Base-by-base conservation (phyloP, 2,113 vertebrate genomes). In the Tretioscincus oriximinensis region DNA sequence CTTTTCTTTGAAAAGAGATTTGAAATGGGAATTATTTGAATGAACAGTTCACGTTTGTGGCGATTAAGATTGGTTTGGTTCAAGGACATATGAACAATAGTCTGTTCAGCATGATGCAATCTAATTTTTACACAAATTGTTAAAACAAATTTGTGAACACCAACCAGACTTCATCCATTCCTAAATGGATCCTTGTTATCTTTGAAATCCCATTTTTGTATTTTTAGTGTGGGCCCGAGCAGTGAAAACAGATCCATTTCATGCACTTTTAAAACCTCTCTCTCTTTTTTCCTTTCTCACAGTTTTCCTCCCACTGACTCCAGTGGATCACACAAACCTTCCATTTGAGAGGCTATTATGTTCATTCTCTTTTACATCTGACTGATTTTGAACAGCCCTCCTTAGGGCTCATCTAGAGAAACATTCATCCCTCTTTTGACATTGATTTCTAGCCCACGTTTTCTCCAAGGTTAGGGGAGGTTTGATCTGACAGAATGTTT, bases 311-410 rank as follows among this genome's bases (percentile, higher is more conserved):
- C 2, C 28, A 29, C 60, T 45, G 9, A 31, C 4, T 73, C 18
- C 68, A 73, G 28, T 7, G n/a, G 29, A 54, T 41, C n/a, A 61
- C 20, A 0, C 21, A 41, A 31, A 29, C 47, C n/a, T 21, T 54
- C 3, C 12, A 29, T 16, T 72, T 74, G 78, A 63, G 41, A 70
- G 41, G 45, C 73, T 69, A 18, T 75, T 84, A 75, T 80, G 77
- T 11, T 24, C 71, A n/a, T 67, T 74, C 71, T 76, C 65, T 70
- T 70, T 73, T 63, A 72, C 75, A 54, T 68, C 41, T 61, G 28
- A 10, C 58, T 61, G 20, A 47, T 18, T 60, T 70, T 21, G 67
- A 67, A 24, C 29, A 74, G 73, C 54, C 7, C 21, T 75, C 26
- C 63, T 75, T 58, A 63, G 67, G 71, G 71, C 80, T 75, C 73